Conservation (phyloP, 2,113 vertebrate species). For the Siniperca knerii region DNA sequence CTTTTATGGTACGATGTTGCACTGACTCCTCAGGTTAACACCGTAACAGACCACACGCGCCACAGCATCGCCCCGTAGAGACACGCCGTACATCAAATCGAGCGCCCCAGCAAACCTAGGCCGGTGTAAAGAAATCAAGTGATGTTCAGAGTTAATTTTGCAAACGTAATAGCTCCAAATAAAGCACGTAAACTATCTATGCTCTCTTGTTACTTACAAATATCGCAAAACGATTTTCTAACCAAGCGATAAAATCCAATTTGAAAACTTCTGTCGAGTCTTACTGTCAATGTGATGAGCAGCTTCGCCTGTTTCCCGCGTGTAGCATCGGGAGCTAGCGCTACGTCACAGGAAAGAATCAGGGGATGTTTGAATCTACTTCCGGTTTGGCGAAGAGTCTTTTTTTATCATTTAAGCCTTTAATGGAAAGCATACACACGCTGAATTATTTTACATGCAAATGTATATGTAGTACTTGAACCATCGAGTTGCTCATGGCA, state of each 20-base stretch:
- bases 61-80: conserved; percentile 11
- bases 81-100: not conserved
- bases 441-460: fast-evolving
- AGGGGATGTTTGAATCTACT: conserved; percentile 37
- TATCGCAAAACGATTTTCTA: fast-evolving
- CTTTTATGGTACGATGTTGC: not conserved
- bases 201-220: fast-evolving
- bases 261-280: conserved; percentile 37
- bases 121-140: conserved; percentile 38
- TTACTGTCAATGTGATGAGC: conserved; percentile 71
- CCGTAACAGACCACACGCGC: fast-evolving
- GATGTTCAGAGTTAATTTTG: not conserved
- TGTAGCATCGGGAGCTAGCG: conserved; percentile 81
- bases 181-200: fast-evolving
- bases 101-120: conserved; percentile 49
- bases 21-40: no score
- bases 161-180: not conserved
- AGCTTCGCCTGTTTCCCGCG: conserved; percentile 84
- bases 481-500: fast-evolving
- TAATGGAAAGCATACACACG: fast-evolving
- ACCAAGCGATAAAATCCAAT: not conserved
- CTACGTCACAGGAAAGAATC: conserved; percentile 76
- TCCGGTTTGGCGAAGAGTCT: conserved; percentile 52
- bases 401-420: not conserved
- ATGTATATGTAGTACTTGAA: fast-evolving